Base-by-base conservation (phyloP, 1,140 invertebrate species). In the Calliopsis andreniformis region DNA sequence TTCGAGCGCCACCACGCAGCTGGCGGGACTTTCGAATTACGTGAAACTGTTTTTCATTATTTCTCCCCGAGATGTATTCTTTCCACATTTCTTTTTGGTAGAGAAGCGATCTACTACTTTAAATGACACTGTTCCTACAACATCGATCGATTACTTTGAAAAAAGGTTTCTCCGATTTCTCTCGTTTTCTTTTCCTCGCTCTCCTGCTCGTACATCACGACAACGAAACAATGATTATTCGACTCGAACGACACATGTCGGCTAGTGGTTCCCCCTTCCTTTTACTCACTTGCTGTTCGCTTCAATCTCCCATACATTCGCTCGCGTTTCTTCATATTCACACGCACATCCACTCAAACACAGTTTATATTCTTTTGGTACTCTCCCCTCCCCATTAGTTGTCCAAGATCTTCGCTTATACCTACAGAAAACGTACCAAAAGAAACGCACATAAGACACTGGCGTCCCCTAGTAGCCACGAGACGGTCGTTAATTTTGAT, bases 121-220 rank as follows among this genome's bases (percentile, higher is more conserved):
- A 87, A 82, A 89, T 84, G 85, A 89, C 87, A 90, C 86, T 89
- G 86, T 89, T 85, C 83, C 88, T 90, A 90, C 88, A 61, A 90
- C 88, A 90, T 89, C 86, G 84, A 90, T 90, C 83, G 82, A 87
- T 88, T 89, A 88, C 73, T 82, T 88, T 86, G 80, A 88, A 87
- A 88, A 87, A 87, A 82, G n/a, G 56, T 67, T 80, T 80, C 30
- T 67, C 66, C 66, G 42, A 76, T 82, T 80, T 78, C 67, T 83
- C 56, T 55, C 61, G 55, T 43, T 70, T 59, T 59, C 55, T 56
- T 73, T 42, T 70, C 45, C 62, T 23, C 62, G 32, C 28, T 61
- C 16, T 32, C 47, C 51, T 77, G 56, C 66, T 76, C 67, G 78
- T 78, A 68, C 71, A 76, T 78, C 67, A 72, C 64, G 53, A 66